These are phyloP conservation scores for Lamellibrachia luymesi DNA, from an alignment of 1,140 invertebrate species.

Conservation along the genomic window DNA sequence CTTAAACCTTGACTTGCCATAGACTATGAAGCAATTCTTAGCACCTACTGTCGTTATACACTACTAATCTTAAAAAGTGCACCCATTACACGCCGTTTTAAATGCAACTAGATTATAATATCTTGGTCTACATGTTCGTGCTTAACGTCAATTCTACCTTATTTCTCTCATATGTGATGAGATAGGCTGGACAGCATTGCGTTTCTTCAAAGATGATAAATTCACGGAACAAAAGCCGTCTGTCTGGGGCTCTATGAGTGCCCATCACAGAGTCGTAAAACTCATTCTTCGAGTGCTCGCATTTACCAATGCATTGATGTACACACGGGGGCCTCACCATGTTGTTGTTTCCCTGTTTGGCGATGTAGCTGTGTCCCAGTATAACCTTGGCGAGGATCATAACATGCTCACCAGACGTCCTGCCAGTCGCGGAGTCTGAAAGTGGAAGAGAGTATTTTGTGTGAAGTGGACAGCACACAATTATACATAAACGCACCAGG, in stretches of 20 bases:
- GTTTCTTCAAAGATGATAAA: slow-evolving; percentile 19
- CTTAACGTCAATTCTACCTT: neutral
- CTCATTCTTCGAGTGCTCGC: neutral
- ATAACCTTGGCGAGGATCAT: neutral
- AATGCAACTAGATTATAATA: too few relatives aligned
- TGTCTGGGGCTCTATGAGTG: neutral
- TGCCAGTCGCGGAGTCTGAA: neutral
- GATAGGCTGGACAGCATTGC: slow-evolving; percentile 8
- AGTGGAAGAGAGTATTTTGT: neutral
- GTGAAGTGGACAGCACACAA: neutral
- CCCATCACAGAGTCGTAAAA: slow-evolving; percentile 23
- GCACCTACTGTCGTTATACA: neutral
- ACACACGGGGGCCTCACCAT: neutral
- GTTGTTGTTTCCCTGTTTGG: neutral
- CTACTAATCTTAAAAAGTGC: neutral
- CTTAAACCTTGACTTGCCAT: neutral
- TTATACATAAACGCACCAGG: neutral
- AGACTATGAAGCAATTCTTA: neutral
- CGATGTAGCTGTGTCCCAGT: neutral
- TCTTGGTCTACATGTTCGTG: too few relatives aligned
- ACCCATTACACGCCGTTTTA: too few relatives aligned
- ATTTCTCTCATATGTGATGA: neutral
- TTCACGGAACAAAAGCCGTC: slow-evolving; percentile 16
- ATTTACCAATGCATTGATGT: neutral
- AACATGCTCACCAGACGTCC: neutral